Base-by-base conservation (phyloP, 2,113 vertebrate species). In the Phainopepla nitens region DNA sequence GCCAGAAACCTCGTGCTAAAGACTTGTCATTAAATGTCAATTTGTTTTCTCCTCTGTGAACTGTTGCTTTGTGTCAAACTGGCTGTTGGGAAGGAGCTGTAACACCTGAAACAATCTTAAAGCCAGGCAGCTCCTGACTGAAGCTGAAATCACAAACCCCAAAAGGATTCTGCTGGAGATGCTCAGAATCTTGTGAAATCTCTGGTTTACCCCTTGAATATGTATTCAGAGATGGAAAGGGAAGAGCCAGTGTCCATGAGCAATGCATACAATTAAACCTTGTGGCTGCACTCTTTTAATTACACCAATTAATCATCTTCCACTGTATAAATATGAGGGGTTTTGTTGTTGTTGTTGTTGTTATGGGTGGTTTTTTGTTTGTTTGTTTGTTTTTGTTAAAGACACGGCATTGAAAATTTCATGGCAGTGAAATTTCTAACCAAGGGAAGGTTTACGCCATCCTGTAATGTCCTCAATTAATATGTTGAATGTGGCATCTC, bases 1-100 rank as follows among this genome's bases (percentile, higher is more conserved):
- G 94, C 73, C 84, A 96, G 92, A 95, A 97, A 88, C 87, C 70
- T 72, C 19, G 0, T 77, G 70, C 57, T 79, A 69, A 80, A 86
- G 91, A 69, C 56, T 97, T 61, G 17, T 71, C 41, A 24, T 93
- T 96, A 96, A 97, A 96, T 83, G 80, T 60, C 68, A 66, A 39
- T 87, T 91, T 93, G 41, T 85, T 72, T 94, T 35, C 61, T 77
- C 29, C 53, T 87, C 71, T 73, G 75, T 73, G 62, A 93, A 87
- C 78, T 92, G 82, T 62, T 88, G 51, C 57, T 93, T 82, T 2
- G 2, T 72, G 28, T 77, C 72, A 68, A 87, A 65, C 69, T 88
- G 82, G 79, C 57, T 90, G 45, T 41, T 94, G 45, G 42, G 73
- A 71, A 93, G 45, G n/a, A 25, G 25, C 45, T 60, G n/a, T 53